Evolutionary conservation across 2,888 invertebrate genomes (phyloP).

Genomic region (Toxonevra muliebris): DNA sequence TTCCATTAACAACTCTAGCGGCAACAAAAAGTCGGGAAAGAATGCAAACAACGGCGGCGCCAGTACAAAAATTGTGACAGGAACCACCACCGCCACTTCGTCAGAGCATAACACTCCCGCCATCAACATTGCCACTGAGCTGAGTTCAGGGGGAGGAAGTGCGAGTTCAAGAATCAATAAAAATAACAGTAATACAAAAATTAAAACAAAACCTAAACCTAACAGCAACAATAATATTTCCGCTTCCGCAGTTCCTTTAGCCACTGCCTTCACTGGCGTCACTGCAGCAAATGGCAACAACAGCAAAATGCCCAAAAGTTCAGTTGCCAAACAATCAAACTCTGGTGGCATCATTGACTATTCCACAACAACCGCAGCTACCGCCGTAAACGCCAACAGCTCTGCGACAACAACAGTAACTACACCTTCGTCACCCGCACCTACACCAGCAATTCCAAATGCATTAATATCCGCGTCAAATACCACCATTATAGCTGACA

Average conservation of each 20-base stretch:
- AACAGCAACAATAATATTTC: slow-evolving; percentile 45
- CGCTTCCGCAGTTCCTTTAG: slow-evolving; percentile 47
- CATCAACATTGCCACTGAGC: slow-evolving; percentile 32
- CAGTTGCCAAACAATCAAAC: slow-evolving; percentile 42
- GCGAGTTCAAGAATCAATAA: slow-evolving; percentile 32
- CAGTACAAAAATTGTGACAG: slow-evolving; percentile 31
- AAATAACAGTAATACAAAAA: slow-evolving; percentile 35
- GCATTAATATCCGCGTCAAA: slow-evolving; percentile 18
- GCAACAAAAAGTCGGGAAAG: slow-evolving; percentile 35
- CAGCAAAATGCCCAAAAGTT: slow-evolving; percentile 57
- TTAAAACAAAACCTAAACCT: slow-evolving; percentile 38
- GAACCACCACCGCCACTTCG: slow-evolving; percentile 34
- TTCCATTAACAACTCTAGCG: slow-evolving; percentile 27
- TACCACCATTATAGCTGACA: slow-evolving; percentile 2
- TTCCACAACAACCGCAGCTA: slow-evolving; percentile 38
- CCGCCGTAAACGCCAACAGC: slow-evolving; percentile 43
- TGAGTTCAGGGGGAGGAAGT: slow-evolving; percentile 8
- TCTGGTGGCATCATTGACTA: slow-evolving; percentile 34
- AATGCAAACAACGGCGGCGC: slow-evolving; percentile 34
- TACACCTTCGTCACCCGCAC: slow-evolving; percentile 40
- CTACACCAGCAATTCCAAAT: slow-evolving; percentile 46
- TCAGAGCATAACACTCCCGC: slow-evolving; percentile 32
- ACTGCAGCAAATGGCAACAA: slow-evolving; percentile 44
- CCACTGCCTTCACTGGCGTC: slow-evolving; percentile 42
- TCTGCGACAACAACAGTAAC: slow-evolving; percentile 35